Evolutionary conservation across 2,797 vertebrate genomes (phyloP), one percentile per base, ranked within the genome.

Genomic region (Xiphophorus birchmanni): DNA sequence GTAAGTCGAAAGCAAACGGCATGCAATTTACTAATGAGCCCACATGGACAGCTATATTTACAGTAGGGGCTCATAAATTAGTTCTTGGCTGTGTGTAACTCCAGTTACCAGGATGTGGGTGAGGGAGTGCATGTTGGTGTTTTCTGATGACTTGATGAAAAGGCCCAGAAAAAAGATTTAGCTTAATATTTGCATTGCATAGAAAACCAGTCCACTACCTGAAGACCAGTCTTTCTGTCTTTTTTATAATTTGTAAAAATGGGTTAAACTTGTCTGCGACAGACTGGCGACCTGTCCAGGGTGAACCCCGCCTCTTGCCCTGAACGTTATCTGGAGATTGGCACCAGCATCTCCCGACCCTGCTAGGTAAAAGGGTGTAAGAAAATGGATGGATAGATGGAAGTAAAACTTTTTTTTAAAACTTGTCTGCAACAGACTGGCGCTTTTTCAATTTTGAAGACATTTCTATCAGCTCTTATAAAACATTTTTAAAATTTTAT

Each of bases 141-240:
- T 77, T 90, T 90, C 69, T 88, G 87, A 90, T 40, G 56, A 80
- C 58, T 73, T 83, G 65, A 80, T 74, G 72, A 74, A 80, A 75
- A 79, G 45, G 77, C 74, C 79, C 44, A 54, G 54, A 44, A 50
- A 23, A 69, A 73, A 37, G 9, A 37, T 83, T 58, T 73, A 26
- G 15, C 29, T 80, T 29, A 58, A n/a, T 21, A 21, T 77, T 73
- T 78, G 40, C 10, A 29, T 21, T 8, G 42, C 56, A 26, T 69
- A 2, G 67, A 81, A 74, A 37, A 13, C 8, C 29, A 35, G 67
- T 47, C 18, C 48, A 47, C 32, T 40, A n/a, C 60, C 58, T 65
- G 58, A 35, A 63, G 45, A 6, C 7, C 15, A 50, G 35, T 5
- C 6, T 2, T 32, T 72, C 26, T 21, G 7, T 50, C 17, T 50